Evolutionary conservation across 2,113 vertebrate species (phyloP).

Genomic region (Poeciliopsis turrubarensis): DNA sequence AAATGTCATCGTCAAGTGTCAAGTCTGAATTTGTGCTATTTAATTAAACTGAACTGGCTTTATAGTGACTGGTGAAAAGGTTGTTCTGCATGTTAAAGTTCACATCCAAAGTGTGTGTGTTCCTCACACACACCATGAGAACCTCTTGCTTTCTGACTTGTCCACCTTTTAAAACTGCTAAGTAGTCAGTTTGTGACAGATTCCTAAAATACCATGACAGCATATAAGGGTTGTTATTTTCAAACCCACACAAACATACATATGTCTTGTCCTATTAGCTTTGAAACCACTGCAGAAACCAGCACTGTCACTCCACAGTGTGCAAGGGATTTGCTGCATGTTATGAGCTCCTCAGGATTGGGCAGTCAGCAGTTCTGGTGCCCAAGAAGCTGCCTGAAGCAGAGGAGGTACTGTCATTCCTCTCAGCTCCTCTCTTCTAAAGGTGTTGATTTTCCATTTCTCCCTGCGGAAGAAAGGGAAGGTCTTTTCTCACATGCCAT

Average conservation of each 20-base stretch:
- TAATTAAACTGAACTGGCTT: neutral
- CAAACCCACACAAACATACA: neutral
- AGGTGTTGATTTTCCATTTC: neutral
- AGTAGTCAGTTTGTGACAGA: neutral
- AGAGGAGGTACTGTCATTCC: constrained; percentile 1
- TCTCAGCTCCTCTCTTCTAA: neutral
- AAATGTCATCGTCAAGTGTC: neutral
- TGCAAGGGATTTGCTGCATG: neutral
- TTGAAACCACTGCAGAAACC: neutral
- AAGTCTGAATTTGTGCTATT: neutral
- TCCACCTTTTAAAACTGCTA: neutral
- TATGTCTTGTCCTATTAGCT: neutral
- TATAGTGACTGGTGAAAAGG: neutral
- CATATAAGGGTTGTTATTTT: neutral
- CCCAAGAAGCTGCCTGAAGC: neutral
- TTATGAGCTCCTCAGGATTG: neutral
- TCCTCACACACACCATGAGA: neutral
- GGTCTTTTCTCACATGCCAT: neutral
- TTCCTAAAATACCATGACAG: neutral
- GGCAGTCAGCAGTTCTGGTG: neutral
- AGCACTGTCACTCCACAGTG: neutral
- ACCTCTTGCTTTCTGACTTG: neutral
- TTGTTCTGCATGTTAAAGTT: neutral
- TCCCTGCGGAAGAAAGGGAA: neutral
- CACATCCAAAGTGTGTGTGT: neutral